Evolutionary conservation across 2,888 invertebrate genomes (phyloP), one percentile per base, ranked within the genome.

Genomic region (Tortrix viridana): DNA sequence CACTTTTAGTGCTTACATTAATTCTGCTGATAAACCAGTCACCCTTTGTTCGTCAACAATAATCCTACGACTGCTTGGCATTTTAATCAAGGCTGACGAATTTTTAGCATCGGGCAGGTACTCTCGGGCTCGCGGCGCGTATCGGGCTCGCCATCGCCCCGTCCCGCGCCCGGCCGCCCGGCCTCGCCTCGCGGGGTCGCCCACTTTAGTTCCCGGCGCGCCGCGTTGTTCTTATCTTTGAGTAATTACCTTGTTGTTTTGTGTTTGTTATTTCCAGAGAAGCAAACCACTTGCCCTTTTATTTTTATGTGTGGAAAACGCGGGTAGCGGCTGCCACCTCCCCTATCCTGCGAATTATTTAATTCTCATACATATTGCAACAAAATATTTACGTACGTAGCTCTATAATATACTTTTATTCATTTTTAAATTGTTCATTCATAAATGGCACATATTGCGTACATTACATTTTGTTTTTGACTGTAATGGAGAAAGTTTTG

Each of bases 171-270:
- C 64, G 69, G 65, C 69, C 71, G 60, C n/a, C n/a, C 60, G 48
- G 60, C 60, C 70, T 68, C 69, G 68, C 71, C 73, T 68, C 68
- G 71, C 74, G 73, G 76, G 74, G 77, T 80, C 76, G 79, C 74
- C 73, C 76, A 78, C 80, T 81, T 82, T 81, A 67, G 65, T 67
- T 65, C 58, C 74, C 72, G 75, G 74, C 77, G 74, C 75, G 77
- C 79, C 80, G 80, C 79, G 80, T 78, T 81, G 77, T 76, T 82
- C 84, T 84, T 86, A 84, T 86, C 85, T 85, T 81, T 85, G 81
- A 84, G 81, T 85, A 84, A 85, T 85, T 84, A 84, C 80, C 78
- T 81, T 79, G 79, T 80, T 81, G 81, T 85, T 85, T 81, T 81
- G 78, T 82, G 71, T 72, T 63, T 76, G 79, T 81, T 80, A 82